Percentiles rank a stretch among this genome's conserved stretches.
phyloP scores from a whole-genome alignment of 2,888 invertebrate genomes.

The Drosophila trichaetosa region DNA sequence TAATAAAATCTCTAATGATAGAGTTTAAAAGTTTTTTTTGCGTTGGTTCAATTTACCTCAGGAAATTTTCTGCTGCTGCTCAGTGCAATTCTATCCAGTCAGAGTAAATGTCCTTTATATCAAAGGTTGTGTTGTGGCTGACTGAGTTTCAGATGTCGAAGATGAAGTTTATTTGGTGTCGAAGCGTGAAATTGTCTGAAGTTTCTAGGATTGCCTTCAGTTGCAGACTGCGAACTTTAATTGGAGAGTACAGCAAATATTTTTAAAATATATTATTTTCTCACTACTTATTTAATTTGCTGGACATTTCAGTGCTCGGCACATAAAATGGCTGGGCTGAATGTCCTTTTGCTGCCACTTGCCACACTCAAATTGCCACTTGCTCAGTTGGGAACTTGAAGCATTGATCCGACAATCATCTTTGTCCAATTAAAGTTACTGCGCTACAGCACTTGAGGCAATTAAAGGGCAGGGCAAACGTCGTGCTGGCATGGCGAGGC shows the following conservation, averaged over 20 bases:
- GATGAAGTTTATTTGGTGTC: slow-evolving; percentile 22
- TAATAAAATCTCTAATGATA: not conserved
- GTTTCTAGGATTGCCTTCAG: slow-evolving; percentile 20
- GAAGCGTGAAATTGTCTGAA: slow-evolving; percentile 45
- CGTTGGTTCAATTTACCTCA: slow-evolving; percentile 9
- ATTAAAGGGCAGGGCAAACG: slow-evolving; percentile 55
- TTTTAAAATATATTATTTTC: slow-evolving; percentile 16
- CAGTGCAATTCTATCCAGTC: slow-evolving; percentile 5
- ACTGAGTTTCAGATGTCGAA: slow-evolving; percentile 22
- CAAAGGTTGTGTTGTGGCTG: slow-evolving; percentile 22
- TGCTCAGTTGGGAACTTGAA: slow-evolving; percentile 20
- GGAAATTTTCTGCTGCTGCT: slow-evolving; percentile 31
- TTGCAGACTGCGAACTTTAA: slow-evolving; percentile 10
- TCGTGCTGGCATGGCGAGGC: slow-evolving; percentile 9
- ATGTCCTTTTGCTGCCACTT: slow-evolving; percentile 7
- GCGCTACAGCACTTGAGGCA: slow-evolving; percentile 48
- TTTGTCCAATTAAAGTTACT: slow-evolving; percentile 64
- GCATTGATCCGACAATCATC: slow-evolving; percentile 57
- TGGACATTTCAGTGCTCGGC: slow-evolving; percentile 23
- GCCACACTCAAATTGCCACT: slow-evolving; percentile 3
- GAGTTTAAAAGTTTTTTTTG: not conserved
- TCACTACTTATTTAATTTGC: slow-evolving; percentile 15
- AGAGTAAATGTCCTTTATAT: slow-evolving; percentile 23
- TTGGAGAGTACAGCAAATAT: slow-evolving; percentile 19
- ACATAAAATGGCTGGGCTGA: slow-evolving; percentile 8